These are phyloP conservation scores for Lynx canadensis DNA, from an alignment of 2,113 vertebrate genomes.

Conservation along the genomic window DNA sequence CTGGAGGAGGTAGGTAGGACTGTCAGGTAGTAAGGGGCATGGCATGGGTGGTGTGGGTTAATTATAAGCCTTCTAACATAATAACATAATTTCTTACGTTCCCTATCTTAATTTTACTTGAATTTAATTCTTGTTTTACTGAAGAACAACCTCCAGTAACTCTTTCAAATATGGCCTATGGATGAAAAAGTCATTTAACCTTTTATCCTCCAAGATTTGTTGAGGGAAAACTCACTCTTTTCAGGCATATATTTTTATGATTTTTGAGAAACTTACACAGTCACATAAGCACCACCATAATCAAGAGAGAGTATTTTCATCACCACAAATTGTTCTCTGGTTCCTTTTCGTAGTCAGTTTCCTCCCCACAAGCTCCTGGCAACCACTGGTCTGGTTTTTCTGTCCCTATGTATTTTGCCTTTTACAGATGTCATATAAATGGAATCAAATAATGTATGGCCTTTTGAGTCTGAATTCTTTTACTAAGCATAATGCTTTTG, in stretches of 20 bases:
- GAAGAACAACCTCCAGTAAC: slow-evolving; percentile 1
- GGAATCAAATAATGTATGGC: not conserved
- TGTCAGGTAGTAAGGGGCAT: not conserved
- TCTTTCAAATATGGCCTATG: not conserved
- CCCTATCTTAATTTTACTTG: not conserved
- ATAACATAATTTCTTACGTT: not conserved
- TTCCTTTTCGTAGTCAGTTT: not conserved
- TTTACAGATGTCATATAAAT: not conserved
- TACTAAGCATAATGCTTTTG: not conserved
- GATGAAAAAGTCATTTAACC: not conserved
- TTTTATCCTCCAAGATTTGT: not conserved
- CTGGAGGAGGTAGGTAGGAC: not conserved
- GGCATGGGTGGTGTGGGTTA: not conserved
- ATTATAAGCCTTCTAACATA: not conserved
- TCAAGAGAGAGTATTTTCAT: not conserved
- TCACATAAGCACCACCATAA: not conserved
- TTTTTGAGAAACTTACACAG: not conserved
- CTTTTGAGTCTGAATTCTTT: not conserved
- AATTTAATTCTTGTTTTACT: not conserved
- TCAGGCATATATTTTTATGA: not conserved
- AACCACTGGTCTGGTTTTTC: not conserved
- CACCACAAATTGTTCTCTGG: not conserved
- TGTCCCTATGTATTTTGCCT: not conserved
- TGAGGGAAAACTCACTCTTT: not conserved
- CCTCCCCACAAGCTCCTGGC: not conserved